phyloP scores from a whole-genome alignment of 2,797 vertebrate species.

The Harpagifer antarcticus region DNA sequence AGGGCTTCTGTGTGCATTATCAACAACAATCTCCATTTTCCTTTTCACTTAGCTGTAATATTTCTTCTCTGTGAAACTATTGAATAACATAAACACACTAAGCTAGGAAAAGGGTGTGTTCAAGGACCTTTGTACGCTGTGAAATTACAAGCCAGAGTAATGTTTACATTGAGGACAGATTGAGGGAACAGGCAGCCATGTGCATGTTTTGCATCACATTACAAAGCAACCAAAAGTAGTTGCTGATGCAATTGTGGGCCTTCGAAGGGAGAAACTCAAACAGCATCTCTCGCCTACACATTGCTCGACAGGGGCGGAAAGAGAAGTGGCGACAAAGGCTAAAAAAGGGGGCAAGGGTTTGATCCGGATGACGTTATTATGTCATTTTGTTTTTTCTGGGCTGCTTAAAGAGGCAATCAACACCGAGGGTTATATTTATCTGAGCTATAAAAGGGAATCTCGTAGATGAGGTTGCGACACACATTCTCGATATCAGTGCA shows the following conservation, averaged over 20 bases:
- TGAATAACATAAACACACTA: not conserved
- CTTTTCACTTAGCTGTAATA: not conserved
- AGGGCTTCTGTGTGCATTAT: not conserved
- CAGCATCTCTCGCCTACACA: not conserved
- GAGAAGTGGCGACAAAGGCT: not conserved
- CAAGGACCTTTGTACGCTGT: not conserved
- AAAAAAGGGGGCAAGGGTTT: not conserved
- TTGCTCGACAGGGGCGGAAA: not conserved
- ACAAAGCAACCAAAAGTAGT: not conserved
- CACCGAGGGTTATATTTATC: constrained; percentile 60
- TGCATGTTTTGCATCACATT: not conserved
- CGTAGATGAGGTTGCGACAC: constrained; percentile 41
- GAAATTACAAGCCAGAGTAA: not conserved
- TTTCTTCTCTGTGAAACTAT: not conserved
- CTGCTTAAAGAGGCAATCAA: constrained; percentile 39
- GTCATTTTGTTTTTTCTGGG: constrained; percentile 42
- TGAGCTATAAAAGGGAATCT: constrained; percentile 58
- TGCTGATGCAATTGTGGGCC: not conserved
- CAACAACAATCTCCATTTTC: not conserved
- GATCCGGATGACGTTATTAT: not conserved
- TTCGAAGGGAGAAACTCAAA: constrained; percentile 1
- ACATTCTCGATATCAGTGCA: constrained; percentile 34
- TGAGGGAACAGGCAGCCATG: not conserved
- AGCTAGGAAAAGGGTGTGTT: constrained; percentile 1
- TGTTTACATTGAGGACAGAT: not conserved